Conservation (phyloP, 30 jellyfish, hydroid and myxozoan genomes). For the Aurelia sp. region DNA sequence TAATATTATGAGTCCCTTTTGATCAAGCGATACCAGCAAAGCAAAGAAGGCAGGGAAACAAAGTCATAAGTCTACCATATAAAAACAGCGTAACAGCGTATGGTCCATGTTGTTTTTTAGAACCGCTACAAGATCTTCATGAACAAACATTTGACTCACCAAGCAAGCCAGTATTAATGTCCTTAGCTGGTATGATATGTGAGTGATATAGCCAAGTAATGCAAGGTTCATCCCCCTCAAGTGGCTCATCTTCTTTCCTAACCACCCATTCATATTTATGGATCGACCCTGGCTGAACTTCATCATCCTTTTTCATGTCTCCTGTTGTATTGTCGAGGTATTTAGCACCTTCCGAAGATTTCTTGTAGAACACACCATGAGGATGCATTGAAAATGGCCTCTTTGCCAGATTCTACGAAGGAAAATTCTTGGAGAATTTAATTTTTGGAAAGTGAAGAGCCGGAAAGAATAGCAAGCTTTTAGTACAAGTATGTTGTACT, state of each 20-base stretch:
- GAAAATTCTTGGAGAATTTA: not conserved
- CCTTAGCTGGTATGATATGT: conserved; percentile 44
- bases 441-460: no score
- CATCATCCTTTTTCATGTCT: conserved; percentile 52
- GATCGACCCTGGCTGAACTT: conserved; percentile 46
- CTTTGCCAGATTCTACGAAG: conserved; percentile 56
- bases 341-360: conserved; percentile 75
- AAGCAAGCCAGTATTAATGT: conserved; percentile 68
- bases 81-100: no score
- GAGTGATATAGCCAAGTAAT: conserved; percentile 67
- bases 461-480: no score
- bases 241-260: conserved; percentile 47
- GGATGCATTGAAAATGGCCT: conserved; percentile 68
- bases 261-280: conserved; percentile 58
- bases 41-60: no score
- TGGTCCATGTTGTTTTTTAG: no score
- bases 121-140: no score
- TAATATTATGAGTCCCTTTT: no score
- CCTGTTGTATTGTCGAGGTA: conserved; percentile 63
- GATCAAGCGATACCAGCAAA: no score
- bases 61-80: no score
- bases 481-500: no score
- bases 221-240: conserved; percentile 62
- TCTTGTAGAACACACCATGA: conserved; percentile 77
- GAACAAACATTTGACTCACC: conserved; percentile 26